A percentile compares a stretch with the other conserved stretches of the same genome.
Evolutionary conservation across 1,140 invertebrate species (phyloP).

Genomic region (Gonioctena quinquepunctata): DNA sequence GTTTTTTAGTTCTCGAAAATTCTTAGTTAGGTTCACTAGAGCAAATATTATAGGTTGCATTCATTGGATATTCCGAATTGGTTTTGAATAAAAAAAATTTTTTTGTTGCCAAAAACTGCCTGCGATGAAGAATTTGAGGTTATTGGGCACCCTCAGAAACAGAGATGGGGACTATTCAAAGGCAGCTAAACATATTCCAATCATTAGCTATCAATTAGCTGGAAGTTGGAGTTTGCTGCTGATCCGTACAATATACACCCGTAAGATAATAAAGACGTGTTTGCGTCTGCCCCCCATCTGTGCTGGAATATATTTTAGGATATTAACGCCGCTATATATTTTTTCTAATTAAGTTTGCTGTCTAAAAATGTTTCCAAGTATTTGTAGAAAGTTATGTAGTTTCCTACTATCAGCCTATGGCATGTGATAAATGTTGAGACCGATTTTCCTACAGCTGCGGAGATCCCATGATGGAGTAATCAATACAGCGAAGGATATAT

Average conservation of each 20-base stretch:
- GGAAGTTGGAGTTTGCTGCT: neutral
- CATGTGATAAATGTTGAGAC: neutral
- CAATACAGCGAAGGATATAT: neutral
- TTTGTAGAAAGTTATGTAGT: neutral
- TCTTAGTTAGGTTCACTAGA: neutral
- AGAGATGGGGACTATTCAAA: neutral
- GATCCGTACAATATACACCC: too few species aligned
- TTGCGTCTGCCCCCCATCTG: neutral
- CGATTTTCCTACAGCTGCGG: neutral
- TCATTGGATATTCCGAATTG: neutral
- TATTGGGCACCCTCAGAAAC: neutral
- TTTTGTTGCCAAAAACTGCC: neutral
- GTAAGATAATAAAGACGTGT: neutral
- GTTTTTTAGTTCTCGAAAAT: neutral
- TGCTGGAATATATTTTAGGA: neutral
- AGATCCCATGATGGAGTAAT: neutral
- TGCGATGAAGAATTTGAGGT: neutral
- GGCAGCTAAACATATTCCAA: neutral
- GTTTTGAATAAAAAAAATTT: neutral
- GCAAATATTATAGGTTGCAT: neutral
- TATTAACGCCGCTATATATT: neutral
- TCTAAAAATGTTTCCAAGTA: neutral
- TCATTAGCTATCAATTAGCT: neutral
- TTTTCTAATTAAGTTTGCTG: constrained; percentile 1
- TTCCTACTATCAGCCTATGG: neutral